These are phyloP conservation scores for Chirona hameri DNA, from an alignment of 2,888 invertebrate species.

Conservation along the genomic window DNA sequence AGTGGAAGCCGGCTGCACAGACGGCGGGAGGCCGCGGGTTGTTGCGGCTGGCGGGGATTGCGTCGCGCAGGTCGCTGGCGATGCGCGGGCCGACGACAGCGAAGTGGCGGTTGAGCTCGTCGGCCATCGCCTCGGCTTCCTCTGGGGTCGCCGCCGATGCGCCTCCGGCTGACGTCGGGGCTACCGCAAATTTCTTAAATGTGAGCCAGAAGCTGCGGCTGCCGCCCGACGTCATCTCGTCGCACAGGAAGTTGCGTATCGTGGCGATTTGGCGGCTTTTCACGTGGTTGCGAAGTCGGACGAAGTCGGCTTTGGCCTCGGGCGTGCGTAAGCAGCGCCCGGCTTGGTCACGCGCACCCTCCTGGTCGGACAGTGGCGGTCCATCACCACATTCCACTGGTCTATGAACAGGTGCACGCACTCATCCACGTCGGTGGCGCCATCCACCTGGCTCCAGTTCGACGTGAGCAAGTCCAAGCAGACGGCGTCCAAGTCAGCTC, in stretches of 20 bases:
- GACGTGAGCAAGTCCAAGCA: not conserved
- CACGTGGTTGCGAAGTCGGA: not conserved
- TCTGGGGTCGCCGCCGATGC: too few species aligned
- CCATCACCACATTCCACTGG: not conserved
- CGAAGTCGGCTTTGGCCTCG: not conserved
- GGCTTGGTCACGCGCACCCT: not conserved
- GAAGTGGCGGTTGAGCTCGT: too few species aligned
- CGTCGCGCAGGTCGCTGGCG: too few species aligned
- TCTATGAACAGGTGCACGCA: not conserved
- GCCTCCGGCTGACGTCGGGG: too few species aligned
- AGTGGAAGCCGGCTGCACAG: too few species aligned
- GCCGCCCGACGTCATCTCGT: not conserved
- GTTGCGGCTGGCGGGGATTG: too few species aligned
- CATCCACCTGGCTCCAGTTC: not conserved
- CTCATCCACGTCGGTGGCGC: not conserved
- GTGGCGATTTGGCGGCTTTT: not conserved
- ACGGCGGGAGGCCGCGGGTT: too few species aligned
- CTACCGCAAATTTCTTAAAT: too few species aligned
- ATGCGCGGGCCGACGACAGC: too few species aligned
- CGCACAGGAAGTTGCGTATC: not conserved
- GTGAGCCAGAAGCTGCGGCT: too few species aligned
- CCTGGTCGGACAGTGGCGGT: not conserved
- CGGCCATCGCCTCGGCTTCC: too few species aligned
- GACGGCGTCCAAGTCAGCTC: not conserved
- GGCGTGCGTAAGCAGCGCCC: not conserved